phyloP scores from a whole-genome alignment of 2,888 invertebrate species.

The Orgyia antiqua region DNA sequence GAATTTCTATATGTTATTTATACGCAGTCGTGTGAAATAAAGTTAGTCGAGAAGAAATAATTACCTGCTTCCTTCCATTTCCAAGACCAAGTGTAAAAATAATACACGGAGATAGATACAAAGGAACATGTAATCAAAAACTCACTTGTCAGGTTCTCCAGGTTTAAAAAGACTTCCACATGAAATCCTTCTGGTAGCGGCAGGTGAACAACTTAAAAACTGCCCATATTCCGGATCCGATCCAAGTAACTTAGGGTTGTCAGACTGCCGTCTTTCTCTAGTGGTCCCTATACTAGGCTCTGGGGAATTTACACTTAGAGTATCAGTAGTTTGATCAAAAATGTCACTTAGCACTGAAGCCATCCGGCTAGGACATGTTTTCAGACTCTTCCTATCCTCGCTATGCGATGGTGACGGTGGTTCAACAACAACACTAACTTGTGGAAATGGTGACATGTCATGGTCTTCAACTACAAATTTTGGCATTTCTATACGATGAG shows the following conservation, averaged over 20 bases:
- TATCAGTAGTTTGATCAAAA: conserved; percentile 63
- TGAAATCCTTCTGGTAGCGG: conserved; percentile 92
- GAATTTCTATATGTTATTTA: too few relatives aligned
- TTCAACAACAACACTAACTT: conserved; percentile 85
- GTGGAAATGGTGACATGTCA: conserved; percentile 66
- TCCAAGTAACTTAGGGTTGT: conserved; percentile 80
- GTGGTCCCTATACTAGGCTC: conserved; percentile 65
- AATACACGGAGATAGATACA: too few relatives aligned
- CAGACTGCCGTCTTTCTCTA: conserved; percentile 67
- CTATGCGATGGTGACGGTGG: conserved; percentile 85
- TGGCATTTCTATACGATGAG: conserved; percentile 20
- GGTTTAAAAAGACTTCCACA: conserved; percentile 93
- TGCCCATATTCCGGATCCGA: conserved; percentile 81
- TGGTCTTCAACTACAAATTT: conserved; percentile 19
- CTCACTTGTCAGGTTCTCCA: conserved; percentile 81
- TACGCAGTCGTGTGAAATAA: too few relatives aligned
- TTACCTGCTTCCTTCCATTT: too few relatives aligned
- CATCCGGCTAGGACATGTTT: conserved; percentile 61
- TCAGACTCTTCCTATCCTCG: conserved; percentile 73
- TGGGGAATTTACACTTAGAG: conserved; percentile 61
- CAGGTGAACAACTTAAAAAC: conserved; percentile 86
- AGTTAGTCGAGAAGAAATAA: too few relatives aligned
- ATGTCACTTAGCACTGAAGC: conserved; percentile 67
- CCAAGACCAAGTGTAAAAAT: too few relatives aligned
- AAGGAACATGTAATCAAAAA: too few relatives aligned